Percentiles rank a stretch among this genome's conserved stretches.
These are phyloP conservation scores for Drosophila emarginata DNA, from an alignment of 2,888 invertebrate genomes.

Conservation along the genomic window DNA sequence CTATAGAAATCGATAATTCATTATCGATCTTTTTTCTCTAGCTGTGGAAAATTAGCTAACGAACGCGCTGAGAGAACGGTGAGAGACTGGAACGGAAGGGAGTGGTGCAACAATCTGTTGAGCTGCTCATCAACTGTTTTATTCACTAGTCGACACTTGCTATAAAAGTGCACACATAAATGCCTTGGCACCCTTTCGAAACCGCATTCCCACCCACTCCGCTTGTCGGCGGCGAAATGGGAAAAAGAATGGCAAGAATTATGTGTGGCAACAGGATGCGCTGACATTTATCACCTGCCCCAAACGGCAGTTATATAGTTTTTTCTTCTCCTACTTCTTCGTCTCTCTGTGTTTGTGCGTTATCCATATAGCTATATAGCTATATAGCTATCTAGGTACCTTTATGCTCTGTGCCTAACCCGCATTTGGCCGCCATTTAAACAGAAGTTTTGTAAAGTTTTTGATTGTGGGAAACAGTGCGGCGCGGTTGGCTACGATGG, in stretches of 20 bases:
- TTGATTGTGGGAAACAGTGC: slow-evolving; percentile 23
- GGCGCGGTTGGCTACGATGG: background rate
- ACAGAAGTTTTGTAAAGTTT: slow-evolving; percentile 30
- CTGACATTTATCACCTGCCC: slow-evolving; percentile 74
- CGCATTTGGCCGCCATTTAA: slow-evolving; percentile 28
- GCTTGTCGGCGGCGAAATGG: slow-evolving; percentile 1
- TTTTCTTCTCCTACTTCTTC: background rate
- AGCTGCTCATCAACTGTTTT: slow-evolving; percentile 6
- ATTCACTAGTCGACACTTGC: slow-evolving; percentile 5
- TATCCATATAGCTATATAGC: too few species aligned
- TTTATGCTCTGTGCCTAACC: background rate
- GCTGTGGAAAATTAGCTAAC: too few species aligned
- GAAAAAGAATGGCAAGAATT: slow-evolving; percentile 19
- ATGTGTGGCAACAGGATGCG: slow-evolving; percentile 74
- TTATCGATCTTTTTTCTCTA: background rate
- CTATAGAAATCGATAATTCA: background rate
- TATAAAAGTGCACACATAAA: background rate
- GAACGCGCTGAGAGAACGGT: background rate
- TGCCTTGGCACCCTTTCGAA: background rate
- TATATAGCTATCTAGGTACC: too few species aligned
- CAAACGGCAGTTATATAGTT: slow-evolving; percentile 5
- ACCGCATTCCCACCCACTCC: background rate
- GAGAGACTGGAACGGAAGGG: background rate
- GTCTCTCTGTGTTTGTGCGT: background rate
- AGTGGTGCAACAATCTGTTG: slow-evolving; percentile 2